phyloP scores from a whole-genome alignment of 2,797 vertebrate genomes.

The Coreius guichenoti region DNA sequence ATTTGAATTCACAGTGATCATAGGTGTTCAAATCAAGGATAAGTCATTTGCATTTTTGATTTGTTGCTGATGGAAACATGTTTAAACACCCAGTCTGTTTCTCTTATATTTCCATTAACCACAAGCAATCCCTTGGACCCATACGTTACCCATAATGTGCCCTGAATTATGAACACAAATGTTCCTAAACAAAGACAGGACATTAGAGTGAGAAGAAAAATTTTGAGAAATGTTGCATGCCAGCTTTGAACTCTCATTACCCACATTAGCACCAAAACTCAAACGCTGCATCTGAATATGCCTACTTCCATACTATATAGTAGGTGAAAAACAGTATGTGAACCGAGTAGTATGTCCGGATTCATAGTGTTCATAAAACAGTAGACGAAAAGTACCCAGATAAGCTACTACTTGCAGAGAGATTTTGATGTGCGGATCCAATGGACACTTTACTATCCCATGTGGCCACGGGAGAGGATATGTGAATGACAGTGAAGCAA shows the following conservation, averaged over 20 bases:
- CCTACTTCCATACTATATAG: neutral
- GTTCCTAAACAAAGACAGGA: neutral
- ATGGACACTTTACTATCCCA: too few species aligned
- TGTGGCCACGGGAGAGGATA: too few species aligned
- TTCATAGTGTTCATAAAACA: too few species aligned
- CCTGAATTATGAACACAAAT: neutral
- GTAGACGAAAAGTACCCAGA: too few species aligned
- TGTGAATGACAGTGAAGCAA: too few species aligned
- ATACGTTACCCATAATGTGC: neutral
- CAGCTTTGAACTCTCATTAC: neutral
- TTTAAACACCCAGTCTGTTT: neutral
- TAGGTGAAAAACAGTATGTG: too few species aligned
- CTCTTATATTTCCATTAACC: neutral
- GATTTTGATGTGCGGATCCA: too few species aligned
- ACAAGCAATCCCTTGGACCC: neutral
- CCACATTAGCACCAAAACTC: neutral
- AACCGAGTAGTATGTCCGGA: too few species aligned
- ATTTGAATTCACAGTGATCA: neutral
- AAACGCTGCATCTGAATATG: too few species aligned
- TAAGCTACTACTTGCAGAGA: too few species aligned
- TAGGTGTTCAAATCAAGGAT: neutral
- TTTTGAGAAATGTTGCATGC: neutral
- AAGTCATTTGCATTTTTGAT: neutral
- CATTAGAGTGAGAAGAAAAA: neutral
- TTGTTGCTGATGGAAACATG: neutral